phyloP scores from a whole-genome alignment of 2,797 vertebrate species.

The Cryptoprocta ferox region DNA sequence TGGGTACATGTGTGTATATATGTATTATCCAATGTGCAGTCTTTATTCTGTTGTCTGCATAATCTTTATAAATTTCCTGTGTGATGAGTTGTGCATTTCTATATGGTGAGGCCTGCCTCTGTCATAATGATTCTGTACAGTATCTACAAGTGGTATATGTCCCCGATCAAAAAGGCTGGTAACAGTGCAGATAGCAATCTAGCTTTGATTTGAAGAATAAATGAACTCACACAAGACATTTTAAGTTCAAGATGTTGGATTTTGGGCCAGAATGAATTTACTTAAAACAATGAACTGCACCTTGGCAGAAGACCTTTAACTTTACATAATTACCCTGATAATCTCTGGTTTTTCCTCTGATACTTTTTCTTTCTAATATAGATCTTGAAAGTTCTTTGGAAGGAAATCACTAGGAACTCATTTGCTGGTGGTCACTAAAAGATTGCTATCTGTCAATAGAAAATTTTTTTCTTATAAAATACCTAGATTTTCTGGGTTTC shows the following conservation, averaged over 20 bases:
- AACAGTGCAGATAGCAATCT: not conserved
- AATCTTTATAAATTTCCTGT: not conserved
- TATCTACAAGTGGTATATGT: not conserved
- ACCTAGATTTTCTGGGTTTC: not conserved
- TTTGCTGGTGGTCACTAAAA: constrained; percentile 17
- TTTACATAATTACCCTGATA: not conserved
- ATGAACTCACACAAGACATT: not conserved
- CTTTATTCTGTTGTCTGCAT: not conserved
- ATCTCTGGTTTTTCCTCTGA: not conserved
- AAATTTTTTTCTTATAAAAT: constrained; percentile 57
- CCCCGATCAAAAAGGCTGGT: not conserved
- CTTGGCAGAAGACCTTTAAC: not conserved
- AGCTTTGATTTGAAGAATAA: not conserved
- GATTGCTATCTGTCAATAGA: constrained; percentile 48
- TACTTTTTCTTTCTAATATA: constrained; percentile 41
- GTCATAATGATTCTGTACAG: not conserved
- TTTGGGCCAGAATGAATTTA: not conserved
- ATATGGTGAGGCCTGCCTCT: not conserved
- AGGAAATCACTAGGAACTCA: constrained; percentile 48
- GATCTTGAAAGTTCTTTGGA: not conserved
- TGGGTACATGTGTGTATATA: not conserved
- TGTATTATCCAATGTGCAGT: not conserved
- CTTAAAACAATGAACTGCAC: not conserved
- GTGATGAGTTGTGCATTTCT: not conserved
- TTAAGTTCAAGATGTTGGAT: not conserved